phyloP scores from a whole-genome alignment of 2,113 vertebrate genomes.

The Eonycteris spelaea region DNA sequence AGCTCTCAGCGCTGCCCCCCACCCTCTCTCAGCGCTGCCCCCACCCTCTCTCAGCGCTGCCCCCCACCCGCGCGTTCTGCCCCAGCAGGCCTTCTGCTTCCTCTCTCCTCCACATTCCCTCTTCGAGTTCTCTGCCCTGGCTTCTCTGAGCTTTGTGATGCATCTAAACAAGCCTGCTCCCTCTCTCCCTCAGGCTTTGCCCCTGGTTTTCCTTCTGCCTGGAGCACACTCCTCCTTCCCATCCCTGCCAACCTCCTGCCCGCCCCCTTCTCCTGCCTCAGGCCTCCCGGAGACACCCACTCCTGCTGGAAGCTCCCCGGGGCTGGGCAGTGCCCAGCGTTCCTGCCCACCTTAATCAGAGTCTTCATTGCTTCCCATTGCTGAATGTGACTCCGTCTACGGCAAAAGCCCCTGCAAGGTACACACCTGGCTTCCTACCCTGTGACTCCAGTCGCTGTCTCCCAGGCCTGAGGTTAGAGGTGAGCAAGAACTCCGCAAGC shows the following conservation, averaged over 20 bases:
- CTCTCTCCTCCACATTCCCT: background rate
- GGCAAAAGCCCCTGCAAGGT: background rate
- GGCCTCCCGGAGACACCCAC: background rate
- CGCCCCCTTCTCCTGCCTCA: fast-evolving
- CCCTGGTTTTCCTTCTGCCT: background rate
- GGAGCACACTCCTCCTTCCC: background rate
- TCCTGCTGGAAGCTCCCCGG: background rate
- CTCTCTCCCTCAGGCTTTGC: background rate
- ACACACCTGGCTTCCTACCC: fast-evolving
- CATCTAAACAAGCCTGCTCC: background rate
- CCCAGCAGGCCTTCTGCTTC: background rate
- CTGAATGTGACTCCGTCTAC: fast-evolving
- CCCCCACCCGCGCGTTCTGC: background rate
- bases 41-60: no score
- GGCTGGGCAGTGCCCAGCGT: fast-evolving
- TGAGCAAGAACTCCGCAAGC: background rate
- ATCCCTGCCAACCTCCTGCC: fast-evolving
- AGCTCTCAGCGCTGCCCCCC: no score
- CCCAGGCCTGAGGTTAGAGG: no score
- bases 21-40: no score
- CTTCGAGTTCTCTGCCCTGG: background rate
- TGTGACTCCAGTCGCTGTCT: background rate
- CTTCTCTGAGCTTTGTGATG: fast-evolving
- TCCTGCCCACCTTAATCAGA: background rate
- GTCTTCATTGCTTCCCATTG: fast-evolving